Base-by-base conservation (phyloP, 1,140 invertebrate species). In the Drosophila ficusphila region DNA sequence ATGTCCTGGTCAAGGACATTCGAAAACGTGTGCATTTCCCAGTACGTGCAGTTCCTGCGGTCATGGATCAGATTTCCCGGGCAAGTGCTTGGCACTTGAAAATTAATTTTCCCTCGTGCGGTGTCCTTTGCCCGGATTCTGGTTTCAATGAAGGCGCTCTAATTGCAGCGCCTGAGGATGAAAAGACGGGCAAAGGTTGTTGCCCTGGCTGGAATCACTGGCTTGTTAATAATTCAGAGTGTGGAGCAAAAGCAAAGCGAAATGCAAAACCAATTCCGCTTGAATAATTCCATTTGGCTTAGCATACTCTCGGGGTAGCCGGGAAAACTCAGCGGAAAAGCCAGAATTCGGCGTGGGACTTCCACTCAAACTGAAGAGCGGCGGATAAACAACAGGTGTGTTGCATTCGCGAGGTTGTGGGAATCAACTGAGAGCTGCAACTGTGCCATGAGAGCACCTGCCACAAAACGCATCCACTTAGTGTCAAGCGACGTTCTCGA, bases 121-220 rank as follows among this genome's bases (percentile, higher is more conserved):
- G 16, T 21, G 27, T 64, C 16, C 18, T 2, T 3, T 29, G 14
- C 11, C 21, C 12, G n/a, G 60, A 52, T 16, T 67, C 9, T 4
- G 8, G 25, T 47, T 61, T 72, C 70, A 85, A 72, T 85, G 76
- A 41, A 48, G 34, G 29, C 62, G 29, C 62, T 62, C 67, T 83
- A 79, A 83, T 83, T 85, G 65, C 57, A 72, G 36, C 41, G 36
- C 52, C 52, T 42, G 48, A 1, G 34, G 19, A 31, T 9, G 47
- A 18, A 27, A n/a, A 36, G 39, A 18, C 54, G n/a, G 8, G 2
- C 2, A 36, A 4, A 74, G 76, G 76, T 86, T 60, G 27, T 75
- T 79, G 60, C 54, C 48, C 79, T 29, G n/a, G 1, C 3, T 33
- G 4, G 18, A 44, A 34, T 62, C 53, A 54, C 16, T 16, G 71